Evolutionary conservation across 2,797 vertebrate species (phyloP).

Genomic region (Trichosurus vulpecula): DNA sequence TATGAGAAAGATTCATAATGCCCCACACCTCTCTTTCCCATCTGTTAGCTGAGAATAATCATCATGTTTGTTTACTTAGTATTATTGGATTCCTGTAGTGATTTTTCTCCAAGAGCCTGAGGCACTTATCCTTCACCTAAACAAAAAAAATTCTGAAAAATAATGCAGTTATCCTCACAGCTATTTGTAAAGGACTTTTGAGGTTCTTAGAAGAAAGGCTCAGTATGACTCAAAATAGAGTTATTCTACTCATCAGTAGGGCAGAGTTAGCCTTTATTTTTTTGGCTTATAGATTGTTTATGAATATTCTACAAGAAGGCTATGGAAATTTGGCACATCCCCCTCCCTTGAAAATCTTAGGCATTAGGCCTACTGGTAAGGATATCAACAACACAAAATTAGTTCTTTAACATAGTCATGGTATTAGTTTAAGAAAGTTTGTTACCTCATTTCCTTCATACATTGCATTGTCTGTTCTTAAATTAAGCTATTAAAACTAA

Average conservation of each 20-base stretch:
- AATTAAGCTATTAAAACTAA: neutral
- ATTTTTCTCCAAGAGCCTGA: constrained; percentile 1
- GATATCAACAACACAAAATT: neutral
- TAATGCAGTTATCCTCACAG: neutral
- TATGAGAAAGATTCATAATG: neutral
- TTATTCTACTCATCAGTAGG: neutral
- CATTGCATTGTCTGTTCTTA: neutral
- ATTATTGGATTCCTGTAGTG: neutral
- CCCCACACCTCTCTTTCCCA: neutral
- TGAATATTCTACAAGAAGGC: neutral
- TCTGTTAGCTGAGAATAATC: neutral
- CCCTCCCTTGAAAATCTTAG: neutral
- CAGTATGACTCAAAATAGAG: neutral
- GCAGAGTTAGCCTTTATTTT: neutral
- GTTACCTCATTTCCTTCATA: neutral
- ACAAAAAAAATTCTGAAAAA: neutral
- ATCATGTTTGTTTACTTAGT: neutral
- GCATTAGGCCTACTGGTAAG: neutral
- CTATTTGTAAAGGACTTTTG: neutral
- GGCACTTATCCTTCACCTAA: neutral
- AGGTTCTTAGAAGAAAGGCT: neutral
- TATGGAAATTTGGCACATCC: neutral
- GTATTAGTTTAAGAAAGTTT: neutral
- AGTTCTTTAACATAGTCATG: neutral
- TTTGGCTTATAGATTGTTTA: neutral